phyloP scores from a whole-genome alignment of 2,113 vertebrate genomes.

The Cettia cetti region DNA sequence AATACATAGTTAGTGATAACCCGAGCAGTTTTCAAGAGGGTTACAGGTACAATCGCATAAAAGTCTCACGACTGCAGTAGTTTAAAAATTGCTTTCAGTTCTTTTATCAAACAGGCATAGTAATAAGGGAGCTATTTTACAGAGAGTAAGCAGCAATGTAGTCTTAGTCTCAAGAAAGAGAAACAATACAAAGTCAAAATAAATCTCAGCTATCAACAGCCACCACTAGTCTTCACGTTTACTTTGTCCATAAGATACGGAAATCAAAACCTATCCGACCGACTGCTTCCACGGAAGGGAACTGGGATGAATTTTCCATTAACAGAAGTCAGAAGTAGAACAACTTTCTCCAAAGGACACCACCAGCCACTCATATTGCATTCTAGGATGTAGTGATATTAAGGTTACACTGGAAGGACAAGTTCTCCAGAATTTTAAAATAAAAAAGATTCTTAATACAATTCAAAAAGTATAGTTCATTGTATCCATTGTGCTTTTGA shows the following conservation, averaged over 20 bases:
- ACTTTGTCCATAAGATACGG: conserved; percentile 20
- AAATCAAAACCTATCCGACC: conserved; percentile 44
- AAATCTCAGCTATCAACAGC: conserved; percentile 35
- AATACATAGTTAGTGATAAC: not conserved
- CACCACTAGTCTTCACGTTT: conserved; percentile 36
- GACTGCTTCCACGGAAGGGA: conserved; percentile 15
- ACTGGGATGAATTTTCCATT: not conserved
- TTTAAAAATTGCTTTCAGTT: conserved; percentile 42
- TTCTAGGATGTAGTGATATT: conserved; percentile 62
- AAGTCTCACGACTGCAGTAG: not conserved
- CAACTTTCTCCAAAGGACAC: conserved; percentile 54
- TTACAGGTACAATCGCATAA: not conserved
- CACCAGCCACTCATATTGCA: not conserved
- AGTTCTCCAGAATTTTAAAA: conserved; percentile 48
- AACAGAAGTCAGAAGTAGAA: conserved; percentile 44
- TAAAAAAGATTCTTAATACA: conserved; percentile 22
- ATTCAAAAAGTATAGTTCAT: conserved; percentile 22
- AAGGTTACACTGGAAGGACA: conserved; percentile 50
- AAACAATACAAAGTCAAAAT: conserved; percentile 46
- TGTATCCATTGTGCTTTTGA: not conserved
- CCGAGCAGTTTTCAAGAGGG: not conserved
- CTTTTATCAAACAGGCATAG: conserved; percentile 31
- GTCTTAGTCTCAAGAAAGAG: conserved; percentile 26
- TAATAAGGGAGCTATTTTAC: conserved; percentile 46
- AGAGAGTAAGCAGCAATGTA: conserved; percentile 5